Conservation (phyloP, 2,888 invertebrate genomes). For the Trisateles emortualis region DNA sequence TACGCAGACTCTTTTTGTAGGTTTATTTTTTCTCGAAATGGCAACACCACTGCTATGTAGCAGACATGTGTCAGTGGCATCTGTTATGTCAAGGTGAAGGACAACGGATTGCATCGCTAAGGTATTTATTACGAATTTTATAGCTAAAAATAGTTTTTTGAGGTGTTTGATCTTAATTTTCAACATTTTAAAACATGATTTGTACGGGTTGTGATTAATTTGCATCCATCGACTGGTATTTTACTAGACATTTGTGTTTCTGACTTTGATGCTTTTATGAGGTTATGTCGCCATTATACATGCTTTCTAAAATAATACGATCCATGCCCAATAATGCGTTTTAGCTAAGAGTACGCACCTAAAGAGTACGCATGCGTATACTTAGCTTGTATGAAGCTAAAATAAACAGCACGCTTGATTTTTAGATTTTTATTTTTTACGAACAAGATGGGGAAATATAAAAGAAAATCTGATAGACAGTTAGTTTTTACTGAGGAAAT, state of each 20-base stretch:
- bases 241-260: constrained; percentile 1
- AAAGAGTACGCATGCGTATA: constrained; percentile 9
- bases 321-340: constrained; percentile 2
- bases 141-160: constrained; percentile 3
- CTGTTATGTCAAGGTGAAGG: not conserved
- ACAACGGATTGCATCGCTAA: not conserved
- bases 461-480: constrained; percentile 6
- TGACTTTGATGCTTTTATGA: constrained; percentile 4
- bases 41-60: not conserved
- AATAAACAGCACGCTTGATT: not conserved
- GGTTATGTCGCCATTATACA: constrained; percentile 7
- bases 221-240: not conserved
- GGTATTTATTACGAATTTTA: constrained; percentile 10
- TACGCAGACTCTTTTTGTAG: constrained; percentile 4
- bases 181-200: constrained; percentile 2
- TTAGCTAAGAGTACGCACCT: constrained; percentile 11
- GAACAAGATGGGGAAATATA: constrained; percentile 5
- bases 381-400: constrained; percentile 8
- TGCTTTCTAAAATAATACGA: not conserved
- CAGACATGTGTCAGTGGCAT: not conserved
- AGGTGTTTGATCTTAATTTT: constrained; percentile 10
- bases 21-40: not conserved
- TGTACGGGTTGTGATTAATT: constrained; percentile 7
- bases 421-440: not conserved
- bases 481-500: constrained; percentile 5